A percentile compares a stretch with the other conserved stretches of the same genome.
These are phyloP conservation scores for Cacoxenus indagator DNA, from an alignment of 2,888 invertebrate species.

Conservation along the genomic window DNA sequence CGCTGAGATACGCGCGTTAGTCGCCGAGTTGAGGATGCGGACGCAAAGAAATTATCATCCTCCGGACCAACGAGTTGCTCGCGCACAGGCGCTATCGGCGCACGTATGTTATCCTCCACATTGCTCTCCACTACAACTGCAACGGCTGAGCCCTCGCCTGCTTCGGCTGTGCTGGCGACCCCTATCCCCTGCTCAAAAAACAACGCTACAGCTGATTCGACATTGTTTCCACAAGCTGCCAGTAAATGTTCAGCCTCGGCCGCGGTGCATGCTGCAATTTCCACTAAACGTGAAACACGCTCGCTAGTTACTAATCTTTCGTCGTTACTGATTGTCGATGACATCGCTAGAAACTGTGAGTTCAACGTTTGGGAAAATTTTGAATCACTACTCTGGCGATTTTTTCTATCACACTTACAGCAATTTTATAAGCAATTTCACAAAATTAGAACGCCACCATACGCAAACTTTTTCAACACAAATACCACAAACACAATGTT, in stretches of 20 bases:
- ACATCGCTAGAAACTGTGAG: neutral
- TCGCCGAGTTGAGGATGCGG: slow-evolving; percentile 42
- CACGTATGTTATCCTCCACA: slow-evolving; percentile 63
- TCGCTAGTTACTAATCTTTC: slow-evolving; percentile 36
- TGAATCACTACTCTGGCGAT: no score
- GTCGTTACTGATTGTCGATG: slow-evolving; percentile 37
- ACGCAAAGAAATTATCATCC: slow-evolving; percentile 68
- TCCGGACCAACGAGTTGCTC: slow-evolving; percentile 68
- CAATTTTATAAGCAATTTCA: no score
- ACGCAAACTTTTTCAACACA: no score
- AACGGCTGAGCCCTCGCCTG: slow-evolving; percentile 32
- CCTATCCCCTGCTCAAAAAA: slow-evolving; percentile 62
- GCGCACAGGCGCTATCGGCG: slow-evolving; percentile 68
- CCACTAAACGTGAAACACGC: slow-evolving; percentile 61
- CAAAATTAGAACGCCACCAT: no score
- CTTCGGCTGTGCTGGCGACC: slow-evolving; percentile 27
- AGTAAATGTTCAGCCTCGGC: slow-evolving; percentile 63
- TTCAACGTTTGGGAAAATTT: no score
- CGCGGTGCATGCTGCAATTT: slow-evolving; percentile 63
- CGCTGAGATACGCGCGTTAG: slow-evolving; percentile 57
- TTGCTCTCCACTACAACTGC: slow-evolving; percentile 34
- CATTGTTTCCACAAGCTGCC: slow-evolving; percentile 65
- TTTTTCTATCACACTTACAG: no score
- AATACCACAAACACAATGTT: no score
- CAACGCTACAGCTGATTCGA: slow-evolving; percentile 66